Evolutionary conservation across 2,888 invertebrate genomes (phyloP).

Genomic region (Agrotis clavis): DNA sequence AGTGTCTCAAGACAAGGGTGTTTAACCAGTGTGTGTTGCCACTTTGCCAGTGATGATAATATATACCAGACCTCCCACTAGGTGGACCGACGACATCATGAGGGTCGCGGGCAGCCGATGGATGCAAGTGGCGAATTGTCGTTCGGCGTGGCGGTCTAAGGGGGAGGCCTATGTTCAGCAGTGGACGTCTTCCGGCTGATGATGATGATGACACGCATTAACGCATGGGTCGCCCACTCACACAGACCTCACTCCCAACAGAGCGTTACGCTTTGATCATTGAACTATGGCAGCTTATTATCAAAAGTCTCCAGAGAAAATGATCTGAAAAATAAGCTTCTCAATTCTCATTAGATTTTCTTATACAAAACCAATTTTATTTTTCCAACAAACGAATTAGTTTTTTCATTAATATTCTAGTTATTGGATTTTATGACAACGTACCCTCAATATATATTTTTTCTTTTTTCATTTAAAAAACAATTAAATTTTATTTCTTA

Average conservation of each 20-base stretch:
- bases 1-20: no score
- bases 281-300: not conserved
- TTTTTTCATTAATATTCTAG: constrained; percentile 27
- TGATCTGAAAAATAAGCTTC: constrained; percentile 2
- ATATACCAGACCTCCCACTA: no score
- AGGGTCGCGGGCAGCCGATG: no score
- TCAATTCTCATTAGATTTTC: constrained; percentile 14
- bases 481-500: not conserved
- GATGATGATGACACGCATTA: no score
- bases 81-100: no score
- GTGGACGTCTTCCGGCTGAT: no score
- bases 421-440: constrained; percentile 31
- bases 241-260: not conserved
- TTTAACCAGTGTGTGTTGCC: no score
- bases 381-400: constrained; percentile 22
- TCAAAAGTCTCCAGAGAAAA: not conserved
- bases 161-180: no score
- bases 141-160: no score
- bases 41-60: no score
- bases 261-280: not conserved
- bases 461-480: constrained; percentile 1
- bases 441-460: constrained; percentile 7
- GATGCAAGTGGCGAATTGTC: no score
- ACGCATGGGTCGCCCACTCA: no score
- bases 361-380: constrained; percentile 20